phyloP scores from a whole-genome alignment of 2,888 invertebrate genomes.

The Unio delphinus region DNA sequence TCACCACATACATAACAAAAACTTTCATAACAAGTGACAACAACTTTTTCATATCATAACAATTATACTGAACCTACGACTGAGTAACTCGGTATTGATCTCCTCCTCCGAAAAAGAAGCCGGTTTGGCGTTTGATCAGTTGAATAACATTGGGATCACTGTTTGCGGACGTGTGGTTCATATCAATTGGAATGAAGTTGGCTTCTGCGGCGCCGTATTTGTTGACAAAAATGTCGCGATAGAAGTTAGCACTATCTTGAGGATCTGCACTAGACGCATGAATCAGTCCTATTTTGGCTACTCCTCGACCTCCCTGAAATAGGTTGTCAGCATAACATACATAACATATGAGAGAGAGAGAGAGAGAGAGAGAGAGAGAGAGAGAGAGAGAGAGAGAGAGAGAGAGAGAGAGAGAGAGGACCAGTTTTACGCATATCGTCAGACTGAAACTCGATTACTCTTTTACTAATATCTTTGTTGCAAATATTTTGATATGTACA shows the following conservation, averaged over 20 bases:
- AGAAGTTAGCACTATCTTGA: slow-evolving; percentile 30
- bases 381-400: too few relatives aligned
- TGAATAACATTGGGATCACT: slow-evolving; percentile 29
- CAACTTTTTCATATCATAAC: too few relatives aligned
- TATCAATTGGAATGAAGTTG: slow-evolving; percentile 42
- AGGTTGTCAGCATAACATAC: not conserved
- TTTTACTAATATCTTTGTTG: too few relatives aligned
- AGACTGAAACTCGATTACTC: too few relatives aligned
- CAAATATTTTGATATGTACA: too few relatives aligned
- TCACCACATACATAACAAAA: too few relatives aligned
- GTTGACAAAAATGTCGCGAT: slow-evolving; percentile 34
- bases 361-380: too few relatives aligned
- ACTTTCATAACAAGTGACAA: too few relatives aligned
- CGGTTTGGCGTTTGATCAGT: slow-evolving; percentile 43
- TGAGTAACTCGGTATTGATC: slow-evolving; percentile 40
- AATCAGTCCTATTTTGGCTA: slow-evolving; percentile 49
- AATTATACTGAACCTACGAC: slow-evolving; percentile 32
- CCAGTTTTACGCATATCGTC: too few relatives aligned
- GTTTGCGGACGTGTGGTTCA: slow-evolving; percentile 35
- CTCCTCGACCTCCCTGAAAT: slow-evolving; percentile 39
- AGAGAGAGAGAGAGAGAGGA: too few relatives aligned
- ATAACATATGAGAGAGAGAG: too few relatives aligned
- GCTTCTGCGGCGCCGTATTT: slow-evolving; percentile 41
- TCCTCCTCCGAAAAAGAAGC: slow-evolving; percentile 55
- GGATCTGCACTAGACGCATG: slow-evolving; percentile 44